phyloP scores from a whole-genome alignment of 2,888 invertebrate species.

The Balanococcus diminutus region DNA sequence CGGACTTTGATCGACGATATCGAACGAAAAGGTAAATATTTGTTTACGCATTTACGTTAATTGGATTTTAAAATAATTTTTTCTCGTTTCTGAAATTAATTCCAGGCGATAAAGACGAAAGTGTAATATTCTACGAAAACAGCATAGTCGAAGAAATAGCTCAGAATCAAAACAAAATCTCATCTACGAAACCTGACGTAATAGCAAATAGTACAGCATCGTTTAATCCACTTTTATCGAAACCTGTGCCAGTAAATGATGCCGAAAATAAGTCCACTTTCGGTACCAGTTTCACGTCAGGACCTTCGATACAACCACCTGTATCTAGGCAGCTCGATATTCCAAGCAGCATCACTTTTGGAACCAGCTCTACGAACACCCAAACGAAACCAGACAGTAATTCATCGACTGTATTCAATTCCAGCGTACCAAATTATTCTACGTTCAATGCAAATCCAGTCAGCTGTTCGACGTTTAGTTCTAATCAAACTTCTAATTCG shows the following conservation, averaged over 20 bases:
- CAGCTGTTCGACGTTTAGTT: background rate
- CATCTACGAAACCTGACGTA: background rate
- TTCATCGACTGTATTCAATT: background rate
- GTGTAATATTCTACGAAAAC: slow-evolving; percentile 43
- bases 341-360: background rate
- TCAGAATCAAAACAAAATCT: slow-evolving; percentile 15
- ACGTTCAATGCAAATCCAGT: background rate
- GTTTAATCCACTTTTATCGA: slow-evolving; percentile 11
- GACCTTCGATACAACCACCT: background rate
- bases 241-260: background rate
- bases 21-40: slow-evolving; percentile 47
- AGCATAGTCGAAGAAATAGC: slow-evolving; percentile 49
- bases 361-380: background rate
- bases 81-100: background rate
- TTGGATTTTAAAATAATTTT: too few relatives aligned
- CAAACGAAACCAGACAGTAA: background rate
- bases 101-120: slow-evolving; percentile 42
- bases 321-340: background rate
- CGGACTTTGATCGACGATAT: slow-evolving; percentile 31
- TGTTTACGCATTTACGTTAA: too few relatives aligned
- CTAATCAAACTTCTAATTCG: background rate
- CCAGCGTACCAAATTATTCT: background rate
- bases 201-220: background rate
- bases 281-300: background rate
- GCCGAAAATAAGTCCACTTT: background rate